phyloP scores from a whole-genome alignment of 2,888 invertebrate species.

The Syritta pipiens region DNA sequence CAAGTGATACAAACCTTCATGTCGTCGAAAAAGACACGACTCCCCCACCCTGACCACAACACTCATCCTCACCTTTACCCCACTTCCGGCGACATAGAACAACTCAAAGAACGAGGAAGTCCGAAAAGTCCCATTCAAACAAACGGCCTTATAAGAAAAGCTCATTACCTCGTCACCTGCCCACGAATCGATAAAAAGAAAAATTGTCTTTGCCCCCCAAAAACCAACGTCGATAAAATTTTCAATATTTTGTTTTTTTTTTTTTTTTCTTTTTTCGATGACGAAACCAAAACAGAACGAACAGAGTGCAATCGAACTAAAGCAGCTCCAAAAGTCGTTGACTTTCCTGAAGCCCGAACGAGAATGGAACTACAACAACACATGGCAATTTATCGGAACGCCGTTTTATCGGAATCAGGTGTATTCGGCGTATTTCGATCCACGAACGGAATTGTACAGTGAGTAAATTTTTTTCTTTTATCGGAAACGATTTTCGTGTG shows the following conservation, averaged over 20 bases:
- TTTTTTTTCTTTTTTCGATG: not conserved
- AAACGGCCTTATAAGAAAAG: constrained; percentile 20
- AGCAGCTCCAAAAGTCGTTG: constrained; percentile 72
- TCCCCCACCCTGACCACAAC: no score
- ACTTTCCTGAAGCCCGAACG: constrained; percentile 73
- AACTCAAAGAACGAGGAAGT: no score
- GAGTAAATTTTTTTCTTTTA: no score
- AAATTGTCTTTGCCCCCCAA: no score
- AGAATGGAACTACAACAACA: constrained; percentile 75
- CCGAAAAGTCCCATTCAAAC: no score
- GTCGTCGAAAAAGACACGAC: no score
- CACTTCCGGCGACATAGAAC: no score
- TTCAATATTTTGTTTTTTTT: not conserved
- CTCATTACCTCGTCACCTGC: constrained; percentile 3
- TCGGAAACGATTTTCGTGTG: not conserved
- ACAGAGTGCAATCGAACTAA: constrained; percentile 73
- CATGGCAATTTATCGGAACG: constrained; percentile 76
- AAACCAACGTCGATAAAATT: no score
- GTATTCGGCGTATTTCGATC: constrained; percentile 79
- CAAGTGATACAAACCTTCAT: no score
- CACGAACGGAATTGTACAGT: constrained; percentile 76
- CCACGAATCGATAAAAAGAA: constrained; percentile 40
- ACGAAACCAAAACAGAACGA: constrained; percentile 73
- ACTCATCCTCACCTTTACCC: no score
- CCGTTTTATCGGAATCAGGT: constrained; percentile 74